These are phyloP conservation scores for Crematogaster levior DNA, from an alignment of 2,888 invertebrate genomes.

Conservation along the genomic window DNA sequence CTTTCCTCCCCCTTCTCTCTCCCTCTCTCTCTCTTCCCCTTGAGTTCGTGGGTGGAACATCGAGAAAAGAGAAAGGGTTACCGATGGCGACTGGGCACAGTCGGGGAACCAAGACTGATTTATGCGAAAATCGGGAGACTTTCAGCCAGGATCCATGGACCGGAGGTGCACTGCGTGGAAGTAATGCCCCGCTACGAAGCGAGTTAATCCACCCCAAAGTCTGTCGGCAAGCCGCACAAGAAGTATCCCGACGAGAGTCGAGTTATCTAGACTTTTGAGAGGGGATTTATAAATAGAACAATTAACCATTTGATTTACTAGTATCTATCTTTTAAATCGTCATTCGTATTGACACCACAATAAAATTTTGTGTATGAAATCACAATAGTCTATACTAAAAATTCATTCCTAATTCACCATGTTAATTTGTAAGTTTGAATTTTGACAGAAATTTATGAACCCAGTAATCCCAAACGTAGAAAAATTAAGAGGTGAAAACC, in stretches of 20 bases:
- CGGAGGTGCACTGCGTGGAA: conserved; percentile 75
- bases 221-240: conserved; percentile 70
- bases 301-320: conserved; percentile 64
- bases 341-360: conserved; percentile 25
- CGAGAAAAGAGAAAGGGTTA: conserved; percentile 61
- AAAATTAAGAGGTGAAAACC: background rate
- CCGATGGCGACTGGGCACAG: conserved; percentile 59
- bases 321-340: conserved; percentile 42
- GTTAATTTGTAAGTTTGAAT: background rate
- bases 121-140: conserved; percentile 83
- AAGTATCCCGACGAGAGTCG: conserved; percentile 58
- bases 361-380: background rate
- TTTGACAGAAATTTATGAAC: background rate
- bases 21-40: background rate
- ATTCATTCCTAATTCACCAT: background rate
- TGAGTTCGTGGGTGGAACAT: conserved; percentile 57
- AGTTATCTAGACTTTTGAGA: conserved; percentile 58
- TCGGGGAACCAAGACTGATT: conserved; percentile 80
- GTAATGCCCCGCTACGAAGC: conserved; percentile 75
- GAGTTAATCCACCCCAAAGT: conserved; percentile 78
- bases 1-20: background rate
- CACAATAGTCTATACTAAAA: background rate
- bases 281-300: conserved; percentile 62
- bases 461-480: background rate
- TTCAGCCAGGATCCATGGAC: conserved; percentile 75